Evolutionary conservation across 2,113 vertebrate species (phyloP).

Genomic region (Corythornis madagascariensis): DNA sequence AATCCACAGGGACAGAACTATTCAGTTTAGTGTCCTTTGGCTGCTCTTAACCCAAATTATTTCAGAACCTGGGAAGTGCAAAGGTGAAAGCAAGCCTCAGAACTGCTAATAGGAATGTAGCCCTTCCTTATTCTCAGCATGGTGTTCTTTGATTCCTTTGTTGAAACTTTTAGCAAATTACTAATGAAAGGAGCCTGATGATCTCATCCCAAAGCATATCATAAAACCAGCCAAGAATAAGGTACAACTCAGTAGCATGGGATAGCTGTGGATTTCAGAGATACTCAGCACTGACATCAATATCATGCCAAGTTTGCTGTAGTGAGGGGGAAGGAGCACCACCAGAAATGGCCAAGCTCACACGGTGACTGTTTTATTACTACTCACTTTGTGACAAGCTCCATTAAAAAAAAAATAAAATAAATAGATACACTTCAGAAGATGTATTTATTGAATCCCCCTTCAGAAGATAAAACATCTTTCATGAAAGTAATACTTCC

Average conservation of each 20-base stretch:
- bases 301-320: background rate
- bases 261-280: background rate
- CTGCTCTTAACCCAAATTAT: background rate
- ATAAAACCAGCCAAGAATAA: background rate
- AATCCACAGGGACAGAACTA: background rate
- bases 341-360: background rate
- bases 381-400: background rate
- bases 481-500: background rate
- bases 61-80: background rate
- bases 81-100: background rate
- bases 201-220: background rate
- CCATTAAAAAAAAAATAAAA: background rate
- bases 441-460: background rate
- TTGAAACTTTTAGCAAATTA: background rate
- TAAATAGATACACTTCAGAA: background rate
- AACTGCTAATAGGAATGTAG: background rate
- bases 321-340: background rate
- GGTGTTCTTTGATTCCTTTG: background rate
- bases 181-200: slow-evolving; percentile 5
- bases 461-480: background rate
- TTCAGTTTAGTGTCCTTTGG: background rate
- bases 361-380: background rate
- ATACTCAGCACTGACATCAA: background rate
- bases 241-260: background rate
- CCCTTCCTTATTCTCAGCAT: background rate